Evolutionary conservation across 2,888 invertebrate genomes (phyloP).

Genomic region (Malacosoma neustria): DNA sequence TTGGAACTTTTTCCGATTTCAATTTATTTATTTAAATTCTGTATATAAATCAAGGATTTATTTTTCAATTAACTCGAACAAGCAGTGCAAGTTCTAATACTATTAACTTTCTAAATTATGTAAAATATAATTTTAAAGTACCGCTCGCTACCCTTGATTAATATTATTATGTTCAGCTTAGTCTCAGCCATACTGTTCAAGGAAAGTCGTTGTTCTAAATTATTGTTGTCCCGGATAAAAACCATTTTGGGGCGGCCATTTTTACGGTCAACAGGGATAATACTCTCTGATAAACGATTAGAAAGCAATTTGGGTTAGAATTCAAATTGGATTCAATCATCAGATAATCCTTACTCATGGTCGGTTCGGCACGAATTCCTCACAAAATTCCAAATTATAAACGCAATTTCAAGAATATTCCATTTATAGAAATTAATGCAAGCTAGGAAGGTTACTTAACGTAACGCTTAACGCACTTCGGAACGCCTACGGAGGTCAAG

Average conservation of each 20-base stretch:
- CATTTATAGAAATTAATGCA: not conserved
- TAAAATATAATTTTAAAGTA: no score
- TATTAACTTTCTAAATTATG: no score
- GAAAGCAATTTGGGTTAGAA: constrained; percentile 27
- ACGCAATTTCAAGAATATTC: not conserved
- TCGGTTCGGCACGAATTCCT: constrained; percentile 8
- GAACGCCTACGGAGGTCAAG: no score
- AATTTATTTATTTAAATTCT: no score
- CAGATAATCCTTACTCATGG: constrained; percentile 20
- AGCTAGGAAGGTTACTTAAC: not conserved
- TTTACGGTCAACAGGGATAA: constrained; percentile 8
- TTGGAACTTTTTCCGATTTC: no score
- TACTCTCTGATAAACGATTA: constrained; percentile 25
- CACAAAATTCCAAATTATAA: not conserved
- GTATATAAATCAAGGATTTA: no score
- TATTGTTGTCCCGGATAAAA: not conserved
- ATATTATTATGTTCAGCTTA: no score
- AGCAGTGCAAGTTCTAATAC: no score
- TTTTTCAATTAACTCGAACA: no score
- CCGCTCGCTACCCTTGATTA: no score
- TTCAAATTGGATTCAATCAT: constrained; percentile 26
- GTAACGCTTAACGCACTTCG: not conserved
- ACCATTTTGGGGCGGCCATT: not conserved
- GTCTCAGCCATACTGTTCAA: constrained; percentile 3
- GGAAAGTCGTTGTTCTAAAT: not conserved